phyloP scores from a whole-genome alignment of 2,113 vertebrate genomes.

The Xyliphius kryptos region DNA sequence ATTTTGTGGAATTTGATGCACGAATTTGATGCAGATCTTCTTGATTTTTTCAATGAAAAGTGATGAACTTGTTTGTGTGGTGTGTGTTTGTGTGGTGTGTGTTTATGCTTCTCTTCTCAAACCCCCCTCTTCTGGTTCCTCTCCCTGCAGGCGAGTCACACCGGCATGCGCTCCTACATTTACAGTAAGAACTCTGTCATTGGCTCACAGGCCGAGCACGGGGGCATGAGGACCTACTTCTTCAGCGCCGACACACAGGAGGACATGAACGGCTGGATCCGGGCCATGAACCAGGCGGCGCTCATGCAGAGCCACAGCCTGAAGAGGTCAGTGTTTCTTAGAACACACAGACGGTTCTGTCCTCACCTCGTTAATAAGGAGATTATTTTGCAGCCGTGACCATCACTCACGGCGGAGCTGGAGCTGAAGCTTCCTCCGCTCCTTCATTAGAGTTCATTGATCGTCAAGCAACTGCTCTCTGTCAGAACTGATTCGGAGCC shows the following conservation, averaged over 20 bases:
- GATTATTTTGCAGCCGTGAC: neutral
- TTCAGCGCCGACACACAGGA: constrained; percentile 96
- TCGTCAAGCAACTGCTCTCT: constrained; percentile 3
- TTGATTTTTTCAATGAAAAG: too few species aligned
- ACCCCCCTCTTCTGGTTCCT: neutral
- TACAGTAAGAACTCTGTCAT: constrained; percentile 82
- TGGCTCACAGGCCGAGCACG: constrained; percentile 88
- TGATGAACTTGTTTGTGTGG: too few species aligned
- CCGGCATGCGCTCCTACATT: constrained; percentile 93
- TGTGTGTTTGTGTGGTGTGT: neutral
- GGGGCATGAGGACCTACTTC: constrained; percentile 94
- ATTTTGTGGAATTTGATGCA: too few species aligned
- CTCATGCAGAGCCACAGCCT: constrained; percentile 83
- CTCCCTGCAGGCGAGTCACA: constrained; percentile 81
- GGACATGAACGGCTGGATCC: constrained; percentile 94
- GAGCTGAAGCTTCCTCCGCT: neutral
- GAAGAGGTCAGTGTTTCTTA: constrained; percentile 74
- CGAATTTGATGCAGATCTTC: too few species aligned
- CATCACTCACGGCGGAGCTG: neutral
- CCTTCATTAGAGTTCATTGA: neutral
- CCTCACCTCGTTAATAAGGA: neutral
- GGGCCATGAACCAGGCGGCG: constrained; percentile 94
- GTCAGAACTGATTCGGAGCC: neutral
- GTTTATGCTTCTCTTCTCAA: neutral
- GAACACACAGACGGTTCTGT: neutral